Evolutionary conservation across 2,888 invertebrate genomes (phyloP).

Genomic region (Dicroscelio sp.): DNA sequence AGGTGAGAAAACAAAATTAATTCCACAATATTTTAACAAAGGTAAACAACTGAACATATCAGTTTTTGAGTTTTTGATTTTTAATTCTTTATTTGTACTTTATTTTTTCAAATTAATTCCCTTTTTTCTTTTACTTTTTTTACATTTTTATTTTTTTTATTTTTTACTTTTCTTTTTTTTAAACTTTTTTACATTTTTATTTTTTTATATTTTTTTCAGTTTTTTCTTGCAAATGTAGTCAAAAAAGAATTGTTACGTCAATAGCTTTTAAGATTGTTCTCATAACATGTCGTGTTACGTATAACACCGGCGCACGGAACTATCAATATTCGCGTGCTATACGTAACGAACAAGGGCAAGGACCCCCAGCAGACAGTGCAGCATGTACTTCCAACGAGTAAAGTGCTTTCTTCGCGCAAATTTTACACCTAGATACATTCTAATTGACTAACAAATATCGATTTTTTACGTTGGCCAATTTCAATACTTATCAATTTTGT

Average conservation of each 20-base stretch:
- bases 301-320: conserved; percentile 80
- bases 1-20: too few species aligned
- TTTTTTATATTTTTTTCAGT: background rate
- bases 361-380: conserved; percentile 89
- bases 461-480: conserved; percentile 14
- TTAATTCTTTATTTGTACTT: too few species aligned
- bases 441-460: conserved; percentile 46
- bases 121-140: too few species aligned
- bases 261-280: conserved; percentile 56
- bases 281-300: conserved; percentile 69
- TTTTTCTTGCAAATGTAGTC: background rate
- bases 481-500: too few species aligned
- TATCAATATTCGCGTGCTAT: conserved; percentile 90
- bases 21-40: too few species aligned
- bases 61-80: too few species aligned
- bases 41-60: too few species aligned
- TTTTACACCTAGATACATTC: conserved; percentile 68
- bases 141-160: too few species aligned
- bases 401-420: conserved; percentile 77
- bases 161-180: too few species aligned
- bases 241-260: conserved; percentile 29
- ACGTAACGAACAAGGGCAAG: conserved; percentile 90
- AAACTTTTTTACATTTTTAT: too few species aligned
- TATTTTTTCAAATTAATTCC: too few species aligned
- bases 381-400: conserved; percentile 84